phyloP scores from a whole-genome alignment of 2,797 vertebrate species.

The Phaenicophaeus curvirostris region DNA sequence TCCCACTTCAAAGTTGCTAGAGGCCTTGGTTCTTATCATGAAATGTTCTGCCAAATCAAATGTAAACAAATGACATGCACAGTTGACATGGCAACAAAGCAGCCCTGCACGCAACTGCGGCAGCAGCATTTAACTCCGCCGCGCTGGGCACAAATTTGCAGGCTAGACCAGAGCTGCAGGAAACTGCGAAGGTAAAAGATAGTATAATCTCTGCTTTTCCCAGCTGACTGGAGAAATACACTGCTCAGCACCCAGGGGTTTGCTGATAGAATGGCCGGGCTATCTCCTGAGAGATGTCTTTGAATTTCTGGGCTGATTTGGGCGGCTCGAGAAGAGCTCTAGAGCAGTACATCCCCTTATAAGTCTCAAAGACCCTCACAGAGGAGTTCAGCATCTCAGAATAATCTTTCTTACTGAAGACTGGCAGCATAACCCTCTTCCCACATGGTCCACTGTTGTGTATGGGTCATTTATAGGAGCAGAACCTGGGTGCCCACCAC shows the following conservation, averaged over 20 bases:
- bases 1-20: constrained; percentile 37
- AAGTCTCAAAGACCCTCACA: not conserved
- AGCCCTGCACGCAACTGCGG: constrained; percentile 51
- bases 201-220: not conserved
- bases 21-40: constrained; percentile 58
- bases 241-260: not conserved
- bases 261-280: not conserved
- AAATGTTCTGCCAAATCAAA: constrained; percentile 62
- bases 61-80: constrained; percentile 71
- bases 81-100: constrained; percentile 69
- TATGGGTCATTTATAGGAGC: not conserved
- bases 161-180: not conserved
- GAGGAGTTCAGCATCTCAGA: not conserved
- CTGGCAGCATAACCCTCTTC: not conserved
- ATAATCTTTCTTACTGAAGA: not conserved
- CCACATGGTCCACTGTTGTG: fast-evolving
- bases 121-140: too few species aligned
- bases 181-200: not conserved
- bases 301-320: not conserved
- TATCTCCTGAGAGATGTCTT: not conserved
- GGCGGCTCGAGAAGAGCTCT: not conserved
- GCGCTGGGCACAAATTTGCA: too few species aligned
- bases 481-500: not conserved
- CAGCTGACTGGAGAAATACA: not conserved
- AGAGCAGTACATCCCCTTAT: not conserved